Percentiles rank a stretch among this genome's conserved stretches.
Conservation (phyloP, 1,140 invertebrate genomes). For the Ostrea denselamellosa region DNA sequence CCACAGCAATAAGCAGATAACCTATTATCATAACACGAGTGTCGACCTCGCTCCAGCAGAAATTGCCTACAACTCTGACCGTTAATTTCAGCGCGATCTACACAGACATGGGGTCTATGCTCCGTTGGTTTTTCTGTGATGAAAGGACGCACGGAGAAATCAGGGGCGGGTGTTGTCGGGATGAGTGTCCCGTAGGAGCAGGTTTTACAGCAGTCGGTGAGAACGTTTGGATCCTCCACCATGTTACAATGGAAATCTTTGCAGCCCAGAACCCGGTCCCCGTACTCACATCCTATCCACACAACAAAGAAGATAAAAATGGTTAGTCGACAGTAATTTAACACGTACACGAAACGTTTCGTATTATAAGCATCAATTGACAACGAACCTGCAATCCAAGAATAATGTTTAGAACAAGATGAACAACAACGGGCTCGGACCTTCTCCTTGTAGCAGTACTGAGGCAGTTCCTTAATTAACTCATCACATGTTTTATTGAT, state of each 20-base stretch:
- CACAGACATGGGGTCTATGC: conserved; percentile 22
- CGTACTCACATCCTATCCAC: conserved; percentile 65
- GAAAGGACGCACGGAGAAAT: conserved; percentile 36
- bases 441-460: conserved; percentile 70
- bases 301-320: not conserved
- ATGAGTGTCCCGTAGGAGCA: conserved; percentile 55
- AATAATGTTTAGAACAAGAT: conserved; percentile 57
- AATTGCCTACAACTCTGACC: conserved; percentile 47
- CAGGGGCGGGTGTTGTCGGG: conserved; percentile 31
- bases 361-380: not conserved
- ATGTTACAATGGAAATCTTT: conserved; percentile 54
- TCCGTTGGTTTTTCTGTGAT: conserved; percentile 11
- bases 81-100: conserved; percentile 47
- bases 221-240: conserved; percentile 46
- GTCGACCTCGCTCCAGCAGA: conserved; percentile 35
- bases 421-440: conserved; percentile 67
- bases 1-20: conserved; percentile 50
- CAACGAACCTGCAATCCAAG: conserved; percentile 56
- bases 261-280: conserved; percentile 64
- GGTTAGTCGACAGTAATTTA: too few relatives aligned
- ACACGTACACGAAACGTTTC: not conserved
- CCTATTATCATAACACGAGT: conserved; percentile 53
- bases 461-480: conserved; percentile 58
- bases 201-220: conserved; percentile 61
- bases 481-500: conserved; percentile 61